These are phyloP conservation scores for Epicauta chinensis DNA, from an alignment of 1,140 invertebrate genomes.

Conservation along the genomic window DNA sequence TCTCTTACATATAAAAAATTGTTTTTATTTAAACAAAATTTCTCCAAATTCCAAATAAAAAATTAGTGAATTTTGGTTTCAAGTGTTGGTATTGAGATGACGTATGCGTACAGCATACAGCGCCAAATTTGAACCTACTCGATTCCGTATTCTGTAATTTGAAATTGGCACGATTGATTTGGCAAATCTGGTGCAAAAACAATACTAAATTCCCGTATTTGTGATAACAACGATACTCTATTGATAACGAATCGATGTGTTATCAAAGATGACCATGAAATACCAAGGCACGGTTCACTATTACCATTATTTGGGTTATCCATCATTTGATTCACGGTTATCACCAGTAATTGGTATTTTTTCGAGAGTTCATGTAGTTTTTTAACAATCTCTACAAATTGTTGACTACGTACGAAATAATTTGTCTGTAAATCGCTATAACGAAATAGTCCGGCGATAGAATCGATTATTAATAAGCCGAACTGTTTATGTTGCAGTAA, in stretches of 20 bases:
- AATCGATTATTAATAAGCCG: conserved; percentile 66
- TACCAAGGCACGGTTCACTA: conserved; percentile 52
- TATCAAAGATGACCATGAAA: conserved; percentile 64
- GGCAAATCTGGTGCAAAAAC: conserved; percentile 44
- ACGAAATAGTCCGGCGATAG: conserved; percentile 66
- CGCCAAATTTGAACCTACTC: no score
- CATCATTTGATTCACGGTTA: conserved; percentile 38
- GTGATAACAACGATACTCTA: conserved; percentile 24
- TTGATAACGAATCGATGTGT: conserved; percentile 56
- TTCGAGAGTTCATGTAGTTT: conserved; percentile 39
- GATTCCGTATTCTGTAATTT: conserved; percentile 30
- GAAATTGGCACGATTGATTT: conserved; percentile 37
- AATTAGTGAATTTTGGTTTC: no score
- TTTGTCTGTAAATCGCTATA: conserved; percentile 50
- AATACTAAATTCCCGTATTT: conserved; percentile 36
- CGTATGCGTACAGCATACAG: no score
- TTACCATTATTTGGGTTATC: conserved; percentile 29
- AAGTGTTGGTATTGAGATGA: no score
- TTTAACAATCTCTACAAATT: conserved; percentile 51
- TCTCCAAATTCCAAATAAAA: no score
- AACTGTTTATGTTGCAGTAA: conserved; percentile 49
- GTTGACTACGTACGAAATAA: conserved; percentile 48
- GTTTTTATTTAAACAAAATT: no score
- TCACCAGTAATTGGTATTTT: conserved; percentile 12
- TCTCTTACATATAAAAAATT: no score